Percentiles rank a stretch among this genome's conserved stretches.
Conservation (phyloP, 2,113 vertebrate species). For the Corythornis madagascariensis region DNA sequence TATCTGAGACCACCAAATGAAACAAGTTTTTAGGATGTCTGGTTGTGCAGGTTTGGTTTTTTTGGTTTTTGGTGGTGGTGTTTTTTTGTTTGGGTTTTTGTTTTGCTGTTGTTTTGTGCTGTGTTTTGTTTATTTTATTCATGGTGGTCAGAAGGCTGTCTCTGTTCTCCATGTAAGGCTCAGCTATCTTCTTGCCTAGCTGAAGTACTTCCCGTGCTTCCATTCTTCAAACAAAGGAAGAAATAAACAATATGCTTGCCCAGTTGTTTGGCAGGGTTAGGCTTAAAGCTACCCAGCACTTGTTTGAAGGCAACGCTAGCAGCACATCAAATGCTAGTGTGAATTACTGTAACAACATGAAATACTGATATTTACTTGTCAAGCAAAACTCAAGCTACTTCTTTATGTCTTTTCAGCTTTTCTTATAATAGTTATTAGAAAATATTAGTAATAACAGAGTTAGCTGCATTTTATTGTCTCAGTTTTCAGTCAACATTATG, state of each 20-base stretch:
- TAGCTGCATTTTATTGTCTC: not conserved
- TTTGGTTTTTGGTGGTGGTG: not conserved
- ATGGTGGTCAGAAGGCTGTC: not conserved
- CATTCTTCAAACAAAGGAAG: slow-evolving; percentile 20
- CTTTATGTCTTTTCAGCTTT: not conserved
- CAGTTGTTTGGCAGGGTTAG: not conserved
- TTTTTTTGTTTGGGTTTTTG: too few relatives aligned
- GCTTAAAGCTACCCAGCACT: not conserved
- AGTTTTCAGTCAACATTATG: not conserved
- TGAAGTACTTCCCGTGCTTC: not conserved
- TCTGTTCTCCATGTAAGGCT: not conserved
- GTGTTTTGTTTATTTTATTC: not conserved
- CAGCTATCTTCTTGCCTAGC: not conserved
- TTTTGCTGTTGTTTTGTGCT: too few relatives aligned
- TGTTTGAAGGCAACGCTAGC: not conserved
- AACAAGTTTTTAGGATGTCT: not conserved
- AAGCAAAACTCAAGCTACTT: not conserved
- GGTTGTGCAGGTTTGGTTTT: not conserved
- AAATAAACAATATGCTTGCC: not conserved
- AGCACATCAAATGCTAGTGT: not conserved
- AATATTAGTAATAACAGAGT: not conserved
- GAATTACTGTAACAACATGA: not conserved
- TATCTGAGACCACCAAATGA: not conserved
- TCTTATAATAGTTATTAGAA: not conserved
- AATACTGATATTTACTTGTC: not conserved